These are phyloP conservation scores for Parauchenoglanis punctatus DNA, from an alignment of 2,797 vertebrate species.

Conservation along the genomic window DNA sequence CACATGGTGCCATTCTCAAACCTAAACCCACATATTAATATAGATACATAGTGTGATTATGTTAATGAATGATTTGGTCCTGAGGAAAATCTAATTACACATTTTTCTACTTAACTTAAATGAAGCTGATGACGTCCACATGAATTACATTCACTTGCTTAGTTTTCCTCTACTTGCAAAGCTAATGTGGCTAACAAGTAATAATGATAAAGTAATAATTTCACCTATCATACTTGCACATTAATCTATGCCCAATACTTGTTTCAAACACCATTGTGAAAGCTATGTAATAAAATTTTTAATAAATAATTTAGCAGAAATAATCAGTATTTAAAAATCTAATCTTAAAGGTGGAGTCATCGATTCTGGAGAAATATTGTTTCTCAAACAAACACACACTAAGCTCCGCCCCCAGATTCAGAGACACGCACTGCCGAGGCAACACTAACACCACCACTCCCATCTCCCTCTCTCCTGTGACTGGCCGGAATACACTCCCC, in stretches of 20 bases:
- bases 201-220: neutral
- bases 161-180: neutral
- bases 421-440: too few species aligned
- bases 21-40: conserved; percentile 63
- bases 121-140: neutral
- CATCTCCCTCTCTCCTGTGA: too few species aligned
- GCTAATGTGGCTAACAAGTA: neutral
- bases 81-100: neutral
- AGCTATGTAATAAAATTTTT: neutral
- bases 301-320: neutral
- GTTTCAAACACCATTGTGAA: neutral
- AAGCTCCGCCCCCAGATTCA: too few species aligned
- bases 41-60: neutral
- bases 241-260: neutral
- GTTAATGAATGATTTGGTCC: neutral
- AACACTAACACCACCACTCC: too few species aligned
- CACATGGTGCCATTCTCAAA: conserved; percentile 65
- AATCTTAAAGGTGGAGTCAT: too few species aligned
- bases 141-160: neutral
- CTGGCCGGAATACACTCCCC: too few species aligned
- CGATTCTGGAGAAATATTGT: too few species aligned
- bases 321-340: neutral
- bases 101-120: neutral
- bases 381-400: too few species aligned
- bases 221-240: neutral